Conservation (phyloP, 2,888 invertebrate species). For the Oscheius sp. region DNA sequence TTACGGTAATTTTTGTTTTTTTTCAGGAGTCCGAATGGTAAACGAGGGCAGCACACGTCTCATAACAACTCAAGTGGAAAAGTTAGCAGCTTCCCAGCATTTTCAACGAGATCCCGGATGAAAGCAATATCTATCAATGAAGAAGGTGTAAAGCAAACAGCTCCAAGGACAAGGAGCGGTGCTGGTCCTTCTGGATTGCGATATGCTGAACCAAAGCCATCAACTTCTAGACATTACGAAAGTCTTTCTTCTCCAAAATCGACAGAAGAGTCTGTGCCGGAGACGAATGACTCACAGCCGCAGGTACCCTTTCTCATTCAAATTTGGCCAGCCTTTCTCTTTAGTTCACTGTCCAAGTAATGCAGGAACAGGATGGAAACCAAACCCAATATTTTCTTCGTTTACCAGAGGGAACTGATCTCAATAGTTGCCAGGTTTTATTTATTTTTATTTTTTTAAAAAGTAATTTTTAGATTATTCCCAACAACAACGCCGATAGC, state of each 20-base stretch:
- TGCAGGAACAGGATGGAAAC: neutral
- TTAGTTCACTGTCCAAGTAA: constrained; percentile 6
- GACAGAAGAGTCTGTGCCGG: neutral
- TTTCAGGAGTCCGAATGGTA: constrained; percentile 20
- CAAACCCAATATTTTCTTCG: constrained; percentile 3
- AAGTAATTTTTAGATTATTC: constrained; percentile 13
- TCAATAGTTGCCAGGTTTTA: constrained; percentile 14
- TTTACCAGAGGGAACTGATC: constrained; percentile 12
- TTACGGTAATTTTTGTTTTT: neutral
- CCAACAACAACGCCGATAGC: too few relatives aligned
- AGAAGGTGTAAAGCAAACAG: too few relatives aligned
- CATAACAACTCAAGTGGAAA: constrained; percentile 8
- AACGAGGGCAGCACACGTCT: constrained; percentile 3
- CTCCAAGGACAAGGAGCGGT: too few relatives aligned
- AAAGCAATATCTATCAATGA: neutral
- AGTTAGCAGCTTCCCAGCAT: neutral
- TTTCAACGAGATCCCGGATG: neutral
- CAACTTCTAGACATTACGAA: neutral
- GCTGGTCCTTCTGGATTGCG: too few relatives aligned
- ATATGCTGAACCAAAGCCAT: neutral
- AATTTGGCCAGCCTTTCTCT: neutral
- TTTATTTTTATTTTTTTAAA: neutral
- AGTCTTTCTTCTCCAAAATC: neutral
- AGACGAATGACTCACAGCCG: neutral
- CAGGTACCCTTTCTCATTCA: neutral